Conservation (phyloP, 2,888 invertebrate species). For the Kryphioiulus occultus region DNA sequence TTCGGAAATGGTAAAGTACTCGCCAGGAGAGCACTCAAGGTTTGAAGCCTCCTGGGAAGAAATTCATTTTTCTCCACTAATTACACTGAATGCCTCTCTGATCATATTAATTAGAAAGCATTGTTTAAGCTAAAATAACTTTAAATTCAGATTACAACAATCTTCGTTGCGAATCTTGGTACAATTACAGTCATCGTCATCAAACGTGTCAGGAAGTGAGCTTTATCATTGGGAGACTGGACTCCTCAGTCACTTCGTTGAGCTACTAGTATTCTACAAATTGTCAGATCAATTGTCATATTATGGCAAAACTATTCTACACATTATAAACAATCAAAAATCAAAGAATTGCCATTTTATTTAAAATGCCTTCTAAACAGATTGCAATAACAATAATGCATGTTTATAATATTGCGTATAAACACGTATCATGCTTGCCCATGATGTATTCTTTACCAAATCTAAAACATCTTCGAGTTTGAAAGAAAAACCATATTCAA, state of each 20-base stretch:
- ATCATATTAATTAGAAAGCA: neutral
- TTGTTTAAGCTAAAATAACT: neutral
- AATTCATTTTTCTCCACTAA: neutral
- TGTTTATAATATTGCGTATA: no score
- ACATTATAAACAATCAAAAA: no score
- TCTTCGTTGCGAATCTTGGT: neutral
- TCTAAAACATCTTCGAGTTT: neutral
- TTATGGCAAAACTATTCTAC: neutral
- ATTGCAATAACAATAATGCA: no score
- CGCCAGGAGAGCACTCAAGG: neutral
- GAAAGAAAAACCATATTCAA: neutral
- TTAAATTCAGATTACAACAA: slow-evolving; percentile 7
- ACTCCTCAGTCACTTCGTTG: no score
- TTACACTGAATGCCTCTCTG: neutral
- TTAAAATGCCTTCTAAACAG: no score
- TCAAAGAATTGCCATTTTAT: no score
- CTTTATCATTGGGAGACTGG: neutral
- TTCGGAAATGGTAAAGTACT: neutral
- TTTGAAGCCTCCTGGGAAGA: neutral
- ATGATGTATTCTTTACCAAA: no score
- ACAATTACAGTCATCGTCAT: neutral
- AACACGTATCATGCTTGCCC: no score
- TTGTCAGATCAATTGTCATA: no score
- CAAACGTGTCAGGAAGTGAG: neutral
- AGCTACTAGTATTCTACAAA: no score